These are phyloP conservation scores for Pygoscelis adeliae DNA, from an alignment of 2,113 vertebrate species.

Conservation along the genomic window DNA sequence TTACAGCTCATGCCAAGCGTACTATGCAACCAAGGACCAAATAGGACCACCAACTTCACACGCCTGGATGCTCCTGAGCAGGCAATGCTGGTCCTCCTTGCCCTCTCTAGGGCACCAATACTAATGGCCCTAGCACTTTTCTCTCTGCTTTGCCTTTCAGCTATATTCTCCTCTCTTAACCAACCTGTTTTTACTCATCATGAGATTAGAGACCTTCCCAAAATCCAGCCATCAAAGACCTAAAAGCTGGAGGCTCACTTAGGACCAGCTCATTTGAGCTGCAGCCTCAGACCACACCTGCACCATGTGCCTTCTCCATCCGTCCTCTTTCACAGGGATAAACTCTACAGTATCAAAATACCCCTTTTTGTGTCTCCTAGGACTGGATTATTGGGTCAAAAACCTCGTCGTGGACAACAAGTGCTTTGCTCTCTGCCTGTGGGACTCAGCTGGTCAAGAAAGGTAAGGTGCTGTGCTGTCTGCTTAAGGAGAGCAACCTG, in stretches of 20 bases:
- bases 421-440: slow-evolving; percentile 82
- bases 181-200: not conserved
- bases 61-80: not conserved
- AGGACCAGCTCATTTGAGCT: not conserved
- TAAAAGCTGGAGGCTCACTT: not conserved
- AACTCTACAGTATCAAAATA: not conserved
- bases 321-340: not conserved
- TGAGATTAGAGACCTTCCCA: not conserved
- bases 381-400: slow-evolving; percentile 86
- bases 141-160: not conserved
- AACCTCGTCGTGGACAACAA: slow-evolving; percentile 81
- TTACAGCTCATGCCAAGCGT: fast-evolving
- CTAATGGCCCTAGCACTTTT: not conserved
- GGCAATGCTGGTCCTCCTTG: not conserved
- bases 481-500: not conserved
- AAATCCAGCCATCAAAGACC: not conserved
- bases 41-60: not conserved
- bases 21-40: not conserved
- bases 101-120: not conserved
- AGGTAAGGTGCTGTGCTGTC: slow-evolving; percentile 73
- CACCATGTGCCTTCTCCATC: not conserved
- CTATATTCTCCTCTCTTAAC: not conserved
- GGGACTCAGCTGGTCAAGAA: slow-evolving; percentile 97
- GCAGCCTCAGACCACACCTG: not conserved
- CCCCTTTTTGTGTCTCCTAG: slow-evolving; percentile 69